Conservation (phyloP, 2,797 vertebrate species). For the Neomorphus geoffroyi region DNA sequence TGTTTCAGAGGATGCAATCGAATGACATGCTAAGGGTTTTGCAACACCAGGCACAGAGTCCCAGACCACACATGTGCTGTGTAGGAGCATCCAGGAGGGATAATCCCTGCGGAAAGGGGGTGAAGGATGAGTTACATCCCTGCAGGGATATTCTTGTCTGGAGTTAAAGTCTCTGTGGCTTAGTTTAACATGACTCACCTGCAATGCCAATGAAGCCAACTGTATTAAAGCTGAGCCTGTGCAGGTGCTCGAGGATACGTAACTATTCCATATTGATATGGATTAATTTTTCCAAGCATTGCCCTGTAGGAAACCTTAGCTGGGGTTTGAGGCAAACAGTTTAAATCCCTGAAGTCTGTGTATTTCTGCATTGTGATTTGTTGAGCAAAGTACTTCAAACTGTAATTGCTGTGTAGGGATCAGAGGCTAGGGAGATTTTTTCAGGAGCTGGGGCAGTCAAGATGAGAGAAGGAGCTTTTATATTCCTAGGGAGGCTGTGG, state of each 20-base stretch:
- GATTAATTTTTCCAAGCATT: neutral
- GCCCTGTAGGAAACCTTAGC: neutral
- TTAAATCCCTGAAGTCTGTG: neutral
- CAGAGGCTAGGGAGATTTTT: neutral
- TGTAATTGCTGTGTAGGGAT: neutral
- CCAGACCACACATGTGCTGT: rapidly evolving
- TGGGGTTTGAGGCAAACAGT: neutral
- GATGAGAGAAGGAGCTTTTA: neutral
- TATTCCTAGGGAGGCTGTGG: neutral
- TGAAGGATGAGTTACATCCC: neutral
- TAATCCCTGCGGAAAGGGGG: neutral
- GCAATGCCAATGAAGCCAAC: neutral
- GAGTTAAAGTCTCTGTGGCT: neutral
- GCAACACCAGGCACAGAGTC: neutral
- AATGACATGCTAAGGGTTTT: neutral
- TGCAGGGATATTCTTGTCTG: neutral
- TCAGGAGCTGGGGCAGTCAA: neutral
- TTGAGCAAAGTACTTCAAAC: neutral
- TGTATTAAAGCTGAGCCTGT: neutral
- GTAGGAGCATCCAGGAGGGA: neutral
- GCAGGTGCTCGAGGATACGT: neutral
- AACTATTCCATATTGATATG: neutral
- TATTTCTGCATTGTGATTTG: neutral
- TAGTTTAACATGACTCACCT: neutral
- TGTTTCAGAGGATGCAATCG: neutral